These are phyloP conservation scores for Cheilosia vulpina DNA, from an alignment of 2,888 invertebrate species.

Conservation along the genomic window DNA sequence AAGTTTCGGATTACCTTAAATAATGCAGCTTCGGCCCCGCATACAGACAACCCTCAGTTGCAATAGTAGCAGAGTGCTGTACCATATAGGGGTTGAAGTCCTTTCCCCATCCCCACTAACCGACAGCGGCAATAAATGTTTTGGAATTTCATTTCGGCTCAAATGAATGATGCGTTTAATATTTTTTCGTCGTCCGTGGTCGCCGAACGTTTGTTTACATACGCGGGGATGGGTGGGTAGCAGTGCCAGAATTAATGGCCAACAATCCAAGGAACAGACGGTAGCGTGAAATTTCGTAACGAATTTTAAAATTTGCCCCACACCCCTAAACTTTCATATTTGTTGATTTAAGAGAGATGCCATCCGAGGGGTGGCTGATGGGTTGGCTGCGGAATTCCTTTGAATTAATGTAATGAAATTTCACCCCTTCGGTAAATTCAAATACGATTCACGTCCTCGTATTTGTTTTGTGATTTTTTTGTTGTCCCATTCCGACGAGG, in stretches of 20 bases:
- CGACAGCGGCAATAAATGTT: slow-evolving; percentile 72
- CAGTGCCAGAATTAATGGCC: slow-evolving; percentile 66
- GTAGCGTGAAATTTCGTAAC: slow-evolving; percentile 75
- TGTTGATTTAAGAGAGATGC: slow-evolving; percentile 67
- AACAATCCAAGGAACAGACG: slow-evolving; percentile 58
- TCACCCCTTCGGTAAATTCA: slow-evolving; percentile 48
- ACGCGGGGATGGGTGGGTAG: slow-evolving; percentile 14
- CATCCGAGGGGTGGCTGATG: slow-evolving; percentile 30
- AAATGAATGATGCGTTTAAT: slow-evolving; percentile 75
- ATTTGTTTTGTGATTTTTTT: slow-evolving; percentile 46
- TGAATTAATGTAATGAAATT: slow-evolving; percentile 72
- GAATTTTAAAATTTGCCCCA: slow-evolving; percentile 66
- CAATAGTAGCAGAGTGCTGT: slow-evolving; percentile 39
- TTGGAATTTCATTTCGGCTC: slow-evolving; percentile 73
- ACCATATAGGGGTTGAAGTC: slow-evolving; percentile 33
- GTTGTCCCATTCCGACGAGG: slow-evolving; percentile 2
- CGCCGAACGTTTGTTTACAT: slow-evolving; percentile 61
- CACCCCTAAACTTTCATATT: slow-evolving; percentile 65
- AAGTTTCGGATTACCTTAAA: slow-evolving; percentile 73
- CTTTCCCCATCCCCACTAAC: slow-evolving; percentile 27
- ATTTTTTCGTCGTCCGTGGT: slow-evolving; percentile 58
- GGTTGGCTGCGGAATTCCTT: slow-evolving; percentile 48
- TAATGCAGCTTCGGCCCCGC: slow-evolving; percentile 41
- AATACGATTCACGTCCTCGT: slow-evolving; percentile 37
- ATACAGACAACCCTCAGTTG: slow-evolving; percentile 25